Percentiles rank a stretch among this genome's conserved stretches.
These are phyloP conservation scores for Podarcis raffonei DNA, from an alignment of 2,113 vertebrate species.

Conservation along the genomic window DNA sequence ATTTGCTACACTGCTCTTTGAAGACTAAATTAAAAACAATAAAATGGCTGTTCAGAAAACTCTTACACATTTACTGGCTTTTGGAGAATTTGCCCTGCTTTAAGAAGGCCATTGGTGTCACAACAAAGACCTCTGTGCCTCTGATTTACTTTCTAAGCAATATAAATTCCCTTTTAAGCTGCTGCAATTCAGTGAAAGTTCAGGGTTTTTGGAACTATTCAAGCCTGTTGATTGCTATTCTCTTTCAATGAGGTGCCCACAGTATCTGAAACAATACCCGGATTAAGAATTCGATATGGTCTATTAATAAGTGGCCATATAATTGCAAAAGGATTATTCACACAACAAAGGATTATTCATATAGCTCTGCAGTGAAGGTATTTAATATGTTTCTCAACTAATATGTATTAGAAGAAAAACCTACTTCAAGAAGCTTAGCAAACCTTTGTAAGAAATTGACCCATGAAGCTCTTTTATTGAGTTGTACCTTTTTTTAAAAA, in stretches of 20 bases:
- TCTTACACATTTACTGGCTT: not conserved
- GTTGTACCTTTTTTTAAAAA: conserved; percentile 8
- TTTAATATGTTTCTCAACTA: conserved; percentile 4
- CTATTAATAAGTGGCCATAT: not conserved
- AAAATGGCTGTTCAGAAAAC: not conserved
- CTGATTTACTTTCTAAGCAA: conserved; percentile 26
- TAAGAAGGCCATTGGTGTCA: not conserved
- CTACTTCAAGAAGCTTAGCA: conserved; percentile 27
- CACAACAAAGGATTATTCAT: conserved; percentile 24
- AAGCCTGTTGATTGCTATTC: conserved; percentile 12
- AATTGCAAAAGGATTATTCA: conserved; percentile 20
- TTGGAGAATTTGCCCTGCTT: not conserved
- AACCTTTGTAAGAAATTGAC: conserved; percentile 8
- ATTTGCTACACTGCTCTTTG: conserved; percentile 17
- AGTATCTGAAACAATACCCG: conserved; percentile 20
- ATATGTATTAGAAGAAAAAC: conserved; percentile 6
- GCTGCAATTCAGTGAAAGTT: conserved; percentile 20
- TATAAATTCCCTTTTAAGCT: conserved; percentile 19
- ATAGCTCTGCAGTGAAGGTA: conserved; percentile 16
- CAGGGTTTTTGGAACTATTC: not conserved
- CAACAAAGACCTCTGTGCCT: conserved; percentile 18
- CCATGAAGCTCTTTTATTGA: not conserved
- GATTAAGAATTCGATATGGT: not conserved
- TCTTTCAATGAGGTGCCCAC: not conserved
- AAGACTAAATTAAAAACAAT: conserved; percentile 43